Conservation (phyloP, 2,113 vertebrate genomes). For the Microtus richardsoni region DNA sequence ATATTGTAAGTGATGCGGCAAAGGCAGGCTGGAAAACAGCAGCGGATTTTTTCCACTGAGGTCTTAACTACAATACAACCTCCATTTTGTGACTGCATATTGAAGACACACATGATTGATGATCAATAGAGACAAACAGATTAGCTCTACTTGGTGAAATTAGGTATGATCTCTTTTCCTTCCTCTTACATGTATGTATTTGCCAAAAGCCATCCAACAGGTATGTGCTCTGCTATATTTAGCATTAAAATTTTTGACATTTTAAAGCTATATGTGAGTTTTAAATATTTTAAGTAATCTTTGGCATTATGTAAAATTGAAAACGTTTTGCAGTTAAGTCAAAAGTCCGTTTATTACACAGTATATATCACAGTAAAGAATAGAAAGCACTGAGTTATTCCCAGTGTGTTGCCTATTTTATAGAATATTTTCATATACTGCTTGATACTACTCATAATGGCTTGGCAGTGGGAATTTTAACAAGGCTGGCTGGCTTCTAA, state of each 20-base stretch:
- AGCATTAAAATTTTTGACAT: not conserved
- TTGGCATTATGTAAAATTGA: not conserved
- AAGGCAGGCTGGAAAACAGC: not conserved
- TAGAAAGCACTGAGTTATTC: conserved; percentile 2
- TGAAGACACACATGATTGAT: not conserved
- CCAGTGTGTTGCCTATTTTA: conserved; percentile 39
- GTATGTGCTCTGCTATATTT: conserved; percentile 16
- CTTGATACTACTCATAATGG: conserved; percentile 56
- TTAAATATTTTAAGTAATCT: conserved; percentile 42
- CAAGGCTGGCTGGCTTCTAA: conserved; percentile 55
- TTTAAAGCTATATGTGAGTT: not conserved
- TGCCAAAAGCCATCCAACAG: conserved; percentile 27
- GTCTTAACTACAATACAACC: not conserved
- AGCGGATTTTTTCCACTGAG: not conserved
- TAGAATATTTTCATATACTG: conserved; percentile 51
- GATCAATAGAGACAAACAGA: not conserved
- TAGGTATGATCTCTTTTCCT: conserved; percentile 14
- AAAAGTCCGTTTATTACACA: conserved; percentile 38
- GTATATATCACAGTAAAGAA: conserved; percentile 1
- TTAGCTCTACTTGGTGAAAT: not conserved
- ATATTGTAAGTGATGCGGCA: not conserved
- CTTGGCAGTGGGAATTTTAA: conserved; percentile 55
- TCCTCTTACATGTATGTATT: conserved; percentile 14
- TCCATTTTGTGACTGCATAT: not conserved
- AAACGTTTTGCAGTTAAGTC: not conserved